These are phyloP conservation scores for Acanthacorydalis orientalis DNA, from an alignment of 2,888 invertebrate genomes.

Conservation along the genomic window DNA sequence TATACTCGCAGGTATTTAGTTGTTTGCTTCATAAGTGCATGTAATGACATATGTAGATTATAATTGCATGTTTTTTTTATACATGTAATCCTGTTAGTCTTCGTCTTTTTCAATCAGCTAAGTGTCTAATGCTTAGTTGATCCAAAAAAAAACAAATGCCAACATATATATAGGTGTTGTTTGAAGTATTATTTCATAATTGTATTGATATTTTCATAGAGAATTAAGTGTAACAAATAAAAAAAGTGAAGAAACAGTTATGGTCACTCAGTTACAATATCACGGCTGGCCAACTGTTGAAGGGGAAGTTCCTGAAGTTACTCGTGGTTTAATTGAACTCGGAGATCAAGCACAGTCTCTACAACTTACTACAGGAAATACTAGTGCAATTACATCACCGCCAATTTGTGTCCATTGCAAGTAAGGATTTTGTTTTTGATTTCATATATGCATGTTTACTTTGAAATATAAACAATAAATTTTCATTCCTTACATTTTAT, in stretches of 20 bases:
- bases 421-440: slow-evolving; percentile 22
- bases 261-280: slow-evolving; percentile 75
- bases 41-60: background rate
- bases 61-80: background rate
- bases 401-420: slow-evolving; percentile 80
- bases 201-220: background rate
- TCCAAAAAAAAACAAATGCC: too few relatives aligned
- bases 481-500: slow-evolving; percentile 8
- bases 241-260: slow-evolving; percentile 55
- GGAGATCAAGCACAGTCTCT: slow-evolving; percentile 52
- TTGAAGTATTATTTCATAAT: too few relatives aligned
- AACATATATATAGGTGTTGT: too few relatives aligned
- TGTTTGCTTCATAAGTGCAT: too few relatives aligned
- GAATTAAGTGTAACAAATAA: slow-evolving; percentile 24
- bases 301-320: slow-evolving; percentile 78
- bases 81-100: too few relatives aligned
- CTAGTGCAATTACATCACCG: slow-evolving; percentile 27
- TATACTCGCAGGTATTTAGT: slow-evolving; percentile 68
- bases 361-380: slow-evolving; percentile 19
- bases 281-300: slow-evolving; percentile 85
- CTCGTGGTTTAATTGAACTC: slow-evolving; percentile 69
- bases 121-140: too few relatives aligned
- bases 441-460: background rate
- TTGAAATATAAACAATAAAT: background rate
- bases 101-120: too few relatives aligned